Percentiles rank a stretch among this genome's conserved stretches.
These are phyloP conservation scores for Scaptomyza graminum DNA, from an alignment of 1,140 invertebrate genomes.

Conservation along the genomic window DNA sequence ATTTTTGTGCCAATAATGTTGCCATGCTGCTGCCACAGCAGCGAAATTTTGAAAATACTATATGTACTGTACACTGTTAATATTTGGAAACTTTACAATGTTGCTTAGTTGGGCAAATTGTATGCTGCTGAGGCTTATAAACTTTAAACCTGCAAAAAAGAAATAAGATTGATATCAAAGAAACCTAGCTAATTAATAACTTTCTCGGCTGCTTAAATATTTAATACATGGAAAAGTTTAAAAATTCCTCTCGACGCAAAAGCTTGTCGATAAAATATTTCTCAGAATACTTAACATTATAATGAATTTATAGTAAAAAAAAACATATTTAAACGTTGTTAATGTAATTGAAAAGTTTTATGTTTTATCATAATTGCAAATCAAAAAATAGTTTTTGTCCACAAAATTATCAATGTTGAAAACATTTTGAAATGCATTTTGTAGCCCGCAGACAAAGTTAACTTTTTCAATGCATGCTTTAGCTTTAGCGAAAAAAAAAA, in stretches of 20 bases:
- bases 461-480: constrained; percentile 24
- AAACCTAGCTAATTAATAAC: background rate
- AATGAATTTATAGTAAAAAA: background rate
- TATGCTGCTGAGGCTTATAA: background rate
- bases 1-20: constrained; percentile 61
- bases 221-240: background rate
- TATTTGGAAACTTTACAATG: background rate
- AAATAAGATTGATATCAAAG: background rate
- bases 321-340: background rate
- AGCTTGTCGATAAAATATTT: too few relatives aligned
- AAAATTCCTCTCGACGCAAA: too few relatives aligned
- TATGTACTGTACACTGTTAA: too few relatives aligned
- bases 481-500: constrained; percentile 3
- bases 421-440: constrained; percentile 22
- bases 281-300: too few relatives aligned
- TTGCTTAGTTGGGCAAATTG: background rate
- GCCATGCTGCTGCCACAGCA: constrained; percentile 9
- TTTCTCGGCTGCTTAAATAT: background rate
- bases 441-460: constrained; percentile 2
- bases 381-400: constrained; percentile 10
- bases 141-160: background rate
- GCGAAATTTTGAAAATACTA: constrained; percentile 35
- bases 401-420: constrained; percentile 14
- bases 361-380: constrained; percentile 13
- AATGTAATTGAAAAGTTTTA: background rate